These are phyloP conservation scores for Dasysyrphus tricinctus DNA, from an alignment of 2,888 invertebrate species.

Conservation along the genomic window DNA sequence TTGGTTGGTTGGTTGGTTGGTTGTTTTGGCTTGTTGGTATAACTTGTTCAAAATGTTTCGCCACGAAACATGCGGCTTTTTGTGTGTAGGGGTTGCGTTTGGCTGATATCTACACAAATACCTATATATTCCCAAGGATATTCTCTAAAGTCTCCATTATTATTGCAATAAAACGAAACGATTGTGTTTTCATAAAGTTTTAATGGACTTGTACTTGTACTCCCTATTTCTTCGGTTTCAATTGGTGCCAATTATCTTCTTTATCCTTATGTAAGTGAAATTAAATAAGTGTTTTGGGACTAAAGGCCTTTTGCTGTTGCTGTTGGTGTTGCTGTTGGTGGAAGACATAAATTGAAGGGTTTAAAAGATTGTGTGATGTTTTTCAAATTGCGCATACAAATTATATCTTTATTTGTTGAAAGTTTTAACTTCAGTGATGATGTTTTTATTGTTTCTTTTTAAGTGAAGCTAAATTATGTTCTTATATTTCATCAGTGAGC, in stretches of 20 bases:
- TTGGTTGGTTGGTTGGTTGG: constrained; percentile 15
- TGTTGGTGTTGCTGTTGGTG: not conserved
- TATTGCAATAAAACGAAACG: constrained; percentile 73
- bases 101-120: constrained; percentile 32
- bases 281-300: constrained; percentile 71
- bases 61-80: constrained; percentile 71
- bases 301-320: not conserved
- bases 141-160: constrained; percentile 72
- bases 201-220: constrained; percentile 70
- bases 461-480: not conserved
- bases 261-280: constrained; percentile 74
- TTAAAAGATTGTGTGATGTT: constrained; percentile 35
- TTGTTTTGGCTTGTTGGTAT: constrained; percentile 18
- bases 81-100: constrained; percentile 52
- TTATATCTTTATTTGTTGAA: constrained; percentile 35
- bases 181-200: constrained; percentile 76
- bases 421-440: constrained; percentile 5
- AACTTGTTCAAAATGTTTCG: constrained; percentile 48
- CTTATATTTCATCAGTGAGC: not conserved
- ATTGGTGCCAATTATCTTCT: constrained; percentile 67
- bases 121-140: constrained; percentile 69
- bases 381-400: constrained; percentile 26
- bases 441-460: constrained; percentile 13
- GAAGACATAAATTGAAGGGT: constrained; percentile 38
- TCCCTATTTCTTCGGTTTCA: constrained; percentile 57